A percentile compares a stretch with the other conserved stretches of the same genome.
These are phyloP conservation scores for Pasiphila rectangulata DNA, from an alignment of 2,888 invertebrate species.

Conservation along the genomic window DNA sequence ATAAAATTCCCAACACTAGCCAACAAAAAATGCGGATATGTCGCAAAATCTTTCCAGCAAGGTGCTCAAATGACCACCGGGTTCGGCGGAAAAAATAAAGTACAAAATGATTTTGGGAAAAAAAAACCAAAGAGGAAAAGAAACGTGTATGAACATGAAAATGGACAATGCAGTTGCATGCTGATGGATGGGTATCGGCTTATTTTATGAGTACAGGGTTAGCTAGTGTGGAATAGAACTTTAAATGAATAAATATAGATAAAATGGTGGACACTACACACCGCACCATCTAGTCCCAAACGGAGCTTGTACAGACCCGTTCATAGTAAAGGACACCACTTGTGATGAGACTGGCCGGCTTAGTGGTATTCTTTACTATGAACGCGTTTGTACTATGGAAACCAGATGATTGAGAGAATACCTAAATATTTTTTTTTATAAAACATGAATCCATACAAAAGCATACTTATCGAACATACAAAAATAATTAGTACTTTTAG, in stretches of 20 bases:
- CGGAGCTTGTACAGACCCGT: no score
- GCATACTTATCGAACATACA: no score
- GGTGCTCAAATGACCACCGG: conserved; percentile 67
- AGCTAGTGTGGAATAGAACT: conserved; percentile 26
- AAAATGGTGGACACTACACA: no score
- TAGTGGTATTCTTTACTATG: no score
- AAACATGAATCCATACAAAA: no score
- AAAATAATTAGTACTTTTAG: no score
- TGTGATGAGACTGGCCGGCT: no score
- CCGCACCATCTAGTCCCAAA: no score
- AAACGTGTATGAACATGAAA: conserved; percentile 30
- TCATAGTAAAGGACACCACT: no score
- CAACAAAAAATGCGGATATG: conserved; percentile 55
- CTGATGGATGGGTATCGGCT: conserved; percentile 54
- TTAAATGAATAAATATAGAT: neutral
- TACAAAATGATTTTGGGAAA: conserved; percentile 27
- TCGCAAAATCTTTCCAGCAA: conserved; percentile 53
- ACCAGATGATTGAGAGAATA: no score
- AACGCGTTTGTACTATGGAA: no score
- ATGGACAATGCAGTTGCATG: conserved; percentile 65
- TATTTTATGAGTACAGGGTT: conserved; percentile 6
- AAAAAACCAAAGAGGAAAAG: conserved; percentile 10
- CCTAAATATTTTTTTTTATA: no score
- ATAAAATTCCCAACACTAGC: conserved; percentile 43
- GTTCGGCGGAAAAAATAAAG: conserved; percentile 46